Conservation (phyloP, 2,113 vertebrate genomes). For the Pedionomus torquatus region DNA sequence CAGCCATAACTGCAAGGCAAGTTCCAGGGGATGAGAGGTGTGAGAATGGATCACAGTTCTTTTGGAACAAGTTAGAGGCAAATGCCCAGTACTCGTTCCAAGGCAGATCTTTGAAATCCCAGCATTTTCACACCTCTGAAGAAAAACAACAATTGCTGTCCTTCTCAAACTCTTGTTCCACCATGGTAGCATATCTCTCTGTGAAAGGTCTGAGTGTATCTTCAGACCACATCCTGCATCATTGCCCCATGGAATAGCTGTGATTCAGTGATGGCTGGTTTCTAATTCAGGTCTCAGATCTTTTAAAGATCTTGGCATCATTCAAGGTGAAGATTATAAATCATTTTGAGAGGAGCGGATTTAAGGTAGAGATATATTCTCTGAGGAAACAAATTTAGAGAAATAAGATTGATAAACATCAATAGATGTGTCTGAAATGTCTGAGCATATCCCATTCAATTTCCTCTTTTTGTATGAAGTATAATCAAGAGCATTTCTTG, state of each 20-base stretch:
- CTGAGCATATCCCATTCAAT: background rate
- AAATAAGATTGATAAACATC: background rate
- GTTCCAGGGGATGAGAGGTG: background rate
- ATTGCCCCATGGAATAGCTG: background rate
- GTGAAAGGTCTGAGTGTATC: background rate
- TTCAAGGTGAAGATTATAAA: background rate
- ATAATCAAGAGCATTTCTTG: background rate
- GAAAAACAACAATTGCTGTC: background rate
- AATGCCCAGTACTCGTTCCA: background rate
- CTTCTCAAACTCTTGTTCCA: background rate
- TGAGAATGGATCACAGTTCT: background rate
- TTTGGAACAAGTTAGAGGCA: background rate
- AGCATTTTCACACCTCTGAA: background rate
- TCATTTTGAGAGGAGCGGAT: background rate
- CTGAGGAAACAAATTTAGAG: conserved; percentile 16
- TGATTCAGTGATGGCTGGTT: background rate
- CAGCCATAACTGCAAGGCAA: background rate
- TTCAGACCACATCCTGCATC: background rate
- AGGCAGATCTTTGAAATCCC: background rate
- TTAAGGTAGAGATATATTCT: background rate
- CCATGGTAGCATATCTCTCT: background rate
- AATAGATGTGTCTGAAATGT: background rate
- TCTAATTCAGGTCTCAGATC: background rate
- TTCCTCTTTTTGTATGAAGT: background rate
- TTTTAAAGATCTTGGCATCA: background rate